Conservation (phyloP, 1,140 invertebrate species). For the Pogonognathellus flavescens region DNA sequence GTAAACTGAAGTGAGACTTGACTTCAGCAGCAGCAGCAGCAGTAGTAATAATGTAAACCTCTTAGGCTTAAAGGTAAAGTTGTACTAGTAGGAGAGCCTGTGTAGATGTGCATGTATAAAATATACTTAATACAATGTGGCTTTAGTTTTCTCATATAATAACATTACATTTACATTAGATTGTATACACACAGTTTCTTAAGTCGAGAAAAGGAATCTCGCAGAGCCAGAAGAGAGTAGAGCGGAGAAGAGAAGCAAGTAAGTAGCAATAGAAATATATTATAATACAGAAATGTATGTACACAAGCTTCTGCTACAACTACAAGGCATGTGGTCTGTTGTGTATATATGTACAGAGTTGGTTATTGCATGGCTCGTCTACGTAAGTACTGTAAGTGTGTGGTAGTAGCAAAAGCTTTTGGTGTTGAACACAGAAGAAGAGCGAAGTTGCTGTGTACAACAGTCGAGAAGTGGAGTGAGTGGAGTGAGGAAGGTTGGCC, state of each 20-base stretch:
- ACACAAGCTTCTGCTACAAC: no score
- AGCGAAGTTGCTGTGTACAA: background rate
- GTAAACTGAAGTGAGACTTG: constrained; percentile 13
- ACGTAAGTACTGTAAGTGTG: no score
- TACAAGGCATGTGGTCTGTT: no score
- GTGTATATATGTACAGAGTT: no score
- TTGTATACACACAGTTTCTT: background rate
- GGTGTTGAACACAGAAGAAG: background rate
- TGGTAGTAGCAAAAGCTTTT: no score
- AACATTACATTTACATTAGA: background rate
- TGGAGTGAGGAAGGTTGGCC: constrained; percentile 46
- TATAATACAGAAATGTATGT: no score
- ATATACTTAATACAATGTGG: background rate
- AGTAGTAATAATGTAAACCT: no score
- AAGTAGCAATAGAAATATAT: background rate
- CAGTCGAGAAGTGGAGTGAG: constrained; percentile 30
- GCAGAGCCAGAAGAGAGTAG: background rate
- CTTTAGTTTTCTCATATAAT: background rate
- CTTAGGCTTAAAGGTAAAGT: no score
- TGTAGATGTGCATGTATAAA: background rate
- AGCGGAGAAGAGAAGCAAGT: background rate
- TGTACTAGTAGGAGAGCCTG: no score
- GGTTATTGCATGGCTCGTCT: no score
- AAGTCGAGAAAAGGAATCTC: constrained; percentile 1
- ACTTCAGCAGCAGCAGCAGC: background rate